Evolutionary conservation across 2,797 vertebrate species (phyloP).

Genomic region (Coluber constrictor): DNA sequence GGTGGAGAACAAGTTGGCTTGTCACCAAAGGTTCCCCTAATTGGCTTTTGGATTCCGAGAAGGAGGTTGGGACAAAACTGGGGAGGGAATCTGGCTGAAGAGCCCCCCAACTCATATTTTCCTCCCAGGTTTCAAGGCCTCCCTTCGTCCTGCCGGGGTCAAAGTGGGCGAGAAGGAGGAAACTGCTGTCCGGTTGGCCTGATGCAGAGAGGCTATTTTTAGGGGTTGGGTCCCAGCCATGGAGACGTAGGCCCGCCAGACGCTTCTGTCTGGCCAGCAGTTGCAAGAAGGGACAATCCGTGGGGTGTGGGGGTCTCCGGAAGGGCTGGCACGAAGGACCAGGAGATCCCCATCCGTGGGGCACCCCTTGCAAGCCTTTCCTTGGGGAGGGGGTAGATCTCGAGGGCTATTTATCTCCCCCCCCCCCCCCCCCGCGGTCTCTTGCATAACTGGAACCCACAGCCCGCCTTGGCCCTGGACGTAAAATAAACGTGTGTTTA

Average conservation of each 20-base stretch:
- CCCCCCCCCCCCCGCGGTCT: rapidly evolving
- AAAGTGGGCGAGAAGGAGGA: too few relatives aligned
- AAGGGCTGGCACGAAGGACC: not conserved
- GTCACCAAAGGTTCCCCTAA: not conserved
- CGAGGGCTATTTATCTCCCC: too few relatives aligned
- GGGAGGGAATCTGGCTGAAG: not conserved
- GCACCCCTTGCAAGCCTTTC: not conserved
- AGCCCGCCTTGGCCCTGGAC: not conserved
- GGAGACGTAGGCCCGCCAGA: not conserved
- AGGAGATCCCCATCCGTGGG: not conserved
- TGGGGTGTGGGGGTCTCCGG: not conserved
- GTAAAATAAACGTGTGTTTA: not conserved
- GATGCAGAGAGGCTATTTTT: not conserved
- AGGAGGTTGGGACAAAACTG: not conserved
- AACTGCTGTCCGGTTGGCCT: not conserved
- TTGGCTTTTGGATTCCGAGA: not conserved
- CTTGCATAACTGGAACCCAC: not conserved
- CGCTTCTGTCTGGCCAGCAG: not conserved
- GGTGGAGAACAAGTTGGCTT: too few relatives aligned
- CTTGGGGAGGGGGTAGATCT: not conserved
- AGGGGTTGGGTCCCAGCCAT: not conserved
- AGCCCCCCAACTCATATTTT: not conserved
- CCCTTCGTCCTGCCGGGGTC: too few relatives aligned
- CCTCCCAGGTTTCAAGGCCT: not conserved
- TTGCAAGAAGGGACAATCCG: not conserved